phyloP scores from a whole-genome alignment of 2,888 invertebrate species.

The Sphecodes monilicornis region DNA sequence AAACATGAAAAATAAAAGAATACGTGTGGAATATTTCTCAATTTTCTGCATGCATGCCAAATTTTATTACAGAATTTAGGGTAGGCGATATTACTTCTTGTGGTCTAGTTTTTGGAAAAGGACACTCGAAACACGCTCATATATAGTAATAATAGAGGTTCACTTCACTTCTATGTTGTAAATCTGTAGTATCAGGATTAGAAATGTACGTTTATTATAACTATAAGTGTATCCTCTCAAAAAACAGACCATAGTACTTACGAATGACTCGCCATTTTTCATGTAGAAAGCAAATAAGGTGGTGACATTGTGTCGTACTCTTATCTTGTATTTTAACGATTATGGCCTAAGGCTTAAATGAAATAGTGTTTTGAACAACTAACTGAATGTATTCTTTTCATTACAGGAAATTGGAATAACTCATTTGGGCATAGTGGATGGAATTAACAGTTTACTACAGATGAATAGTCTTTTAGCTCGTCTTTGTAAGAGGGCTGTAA shows the following conservation, averaged over 20 bases:
- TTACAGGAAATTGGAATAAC: slow-evolving; percentile 94
- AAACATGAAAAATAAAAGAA: too few species aligned
- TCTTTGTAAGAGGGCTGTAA: slow-evolving; percentile 87
- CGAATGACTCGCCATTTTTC: not conserved
- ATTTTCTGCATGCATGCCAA: too few species aligned
- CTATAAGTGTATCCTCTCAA: not conserved
- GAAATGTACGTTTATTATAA: too few species aligned
- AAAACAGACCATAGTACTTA: not conserved
- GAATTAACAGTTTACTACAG: slow-evolving; percentile 94
- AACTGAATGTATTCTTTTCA: slow-evolving; percentile 23
- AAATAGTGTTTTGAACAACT: not conserved
- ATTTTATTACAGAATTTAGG: too few species aligned
- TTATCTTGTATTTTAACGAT: too few species aligned
- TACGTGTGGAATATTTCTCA: too few species aligned
- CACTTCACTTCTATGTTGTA: too few species aligned
- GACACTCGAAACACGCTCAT: too few species aligned
- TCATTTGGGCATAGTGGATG: slow-evolving; percentile 96
- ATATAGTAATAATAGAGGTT: too few species aligned
- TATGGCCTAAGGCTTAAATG: slow-evolving; percentile 26
- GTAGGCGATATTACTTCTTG: too few species aligned
- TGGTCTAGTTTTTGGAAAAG: too few species aligned
- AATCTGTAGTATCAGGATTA: too few species aligned
- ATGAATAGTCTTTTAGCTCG: slow-evolving; percentile 95
- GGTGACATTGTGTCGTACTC: not conserved
- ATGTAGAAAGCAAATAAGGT: not conserved